Evolutionary conservation across 1,140 invertebrate species (phyloP), one percentile per base, ranked within the genome.

Genomic region (Magallana ariakensis): DNA sequence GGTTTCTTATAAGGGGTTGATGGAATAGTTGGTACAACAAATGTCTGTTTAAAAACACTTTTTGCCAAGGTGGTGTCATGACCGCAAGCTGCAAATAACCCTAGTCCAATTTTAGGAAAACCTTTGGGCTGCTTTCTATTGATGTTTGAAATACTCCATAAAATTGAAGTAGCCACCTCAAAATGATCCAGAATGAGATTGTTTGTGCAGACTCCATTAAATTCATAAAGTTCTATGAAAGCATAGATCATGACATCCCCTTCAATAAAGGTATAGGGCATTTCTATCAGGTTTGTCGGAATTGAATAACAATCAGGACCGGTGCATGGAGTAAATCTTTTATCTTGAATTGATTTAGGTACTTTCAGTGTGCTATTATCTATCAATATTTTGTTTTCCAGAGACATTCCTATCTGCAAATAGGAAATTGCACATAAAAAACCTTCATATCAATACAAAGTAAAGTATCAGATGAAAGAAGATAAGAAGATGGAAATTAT

Each of bases 121-220:
- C 15, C 33, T 13, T 26, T 26, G 7, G 22, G 66, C 66, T 75
- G 66, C 33, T 82, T 56, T 26, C 46, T 82, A 56, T 82, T 82
- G 7, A 82, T 56, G 16, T 53, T 82, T 82, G 53, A 9, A 55
- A 82, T 55, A 53, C 80, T 82, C 80, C 80, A 82, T n/a, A 55
- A n/a, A 16, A 55, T 26, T 16, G 80, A 54, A 56, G 80, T 54
- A 10, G 16, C 46, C 13, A 56, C 80, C 46, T 55, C 53, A 56
- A 82, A 81, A 55, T 56, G 53, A 1, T 82, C 80, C 46, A n/a
- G 53, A 10, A 55, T 82, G 16, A 82, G 55, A 19, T 16, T 4
- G 7, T 82, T 15, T 82, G 80, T 54, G 13, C 80, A 82, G 0
- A 10, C 80, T 10, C 16, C 10, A 22, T 16, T 82, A 4, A 19